Base-by-base conservation (phyloP, 1,140 invertebrate genomes). In the Camponotus pennsylvanicus region DNA sequence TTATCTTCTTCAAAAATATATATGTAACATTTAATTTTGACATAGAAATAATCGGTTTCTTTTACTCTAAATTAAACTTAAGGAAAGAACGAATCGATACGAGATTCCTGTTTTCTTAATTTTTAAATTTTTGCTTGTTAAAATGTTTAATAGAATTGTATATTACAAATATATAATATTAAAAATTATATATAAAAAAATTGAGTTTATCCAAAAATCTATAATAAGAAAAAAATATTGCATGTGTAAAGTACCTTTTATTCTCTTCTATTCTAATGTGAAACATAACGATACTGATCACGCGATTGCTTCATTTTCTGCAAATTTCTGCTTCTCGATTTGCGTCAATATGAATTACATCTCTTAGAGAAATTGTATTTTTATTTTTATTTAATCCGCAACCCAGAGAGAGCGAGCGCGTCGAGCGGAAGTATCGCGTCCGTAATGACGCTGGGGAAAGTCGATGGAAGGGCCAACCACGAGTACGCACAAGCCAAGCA, bases 341-440 rank as follows among this genome's bases (percentile, higher is more conserved):
- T 89, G 63, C 87, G 84, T 86, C 88, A 86, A 89, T 89, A 84
- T 64, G 59, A 64, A 80, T 85, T 82, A 76, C 61, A 11, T 69
- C 66, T 80, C 40, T 52, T 15, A 4, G 55, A 34, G n/a, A 34
- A 8, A 13, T 32, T 49, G 40, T 83, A 49, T 83, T 83, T 73
- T 73, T 83, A 73, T 83, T 83, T 61, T 52, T 52, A 52, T 52
- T 18, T 52, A 52, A 52, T 18, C 49, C 49, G 49, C 15, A 83
- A 83, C 40, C 34, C 27, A 15, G 34, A 45, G 9, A 18, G 27
- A 59, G 18, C 11, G 13, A 59, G 27, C 79, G 49, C 52, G 27
- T 42, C 37, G 67, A 27, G 27, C 79, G 52, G 32, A 73, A 82
- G 55, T 73, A 71, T 71, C 21, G 37, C 52, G 45, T 59, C 37